These are phyloP conservation scores for Amphiprion percula DNA, from an alignment of 2,113 vertebrate genomes.

Conservation along the genomic window DNA sequence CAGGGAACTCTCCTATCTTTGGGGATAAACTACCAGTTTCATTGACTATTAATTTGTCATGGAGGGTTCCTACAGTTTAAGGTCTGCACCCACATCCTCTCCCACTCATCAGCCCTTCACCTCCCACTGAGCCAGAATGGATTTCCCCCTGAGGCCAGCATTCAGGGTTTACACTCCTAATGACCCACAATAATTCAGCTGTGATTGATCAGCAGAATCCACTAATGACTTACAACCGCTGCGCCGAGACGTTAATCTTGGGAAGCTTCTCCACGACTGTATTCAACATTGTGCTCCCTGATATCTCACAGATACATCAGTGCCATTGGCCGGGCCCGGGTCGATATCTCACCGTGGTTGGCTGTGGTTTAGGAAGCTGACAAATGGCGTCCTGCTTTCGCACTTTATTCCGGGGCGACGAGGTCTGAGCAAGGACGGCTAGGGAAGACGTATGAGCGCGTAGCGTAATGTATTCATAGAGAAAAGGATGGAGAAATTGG, in stretches of 20 bases:
- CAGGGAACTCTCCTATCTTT: constrained; percentile 6
- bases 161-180: constrained; percentile 66
- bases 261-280: not conserved
- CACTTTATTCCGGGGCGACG: constrained; percentile 18
- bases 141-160: constrained; percentile 48
- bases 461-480: constrained; percentile 71
- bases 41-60: constrained; percentile 37
- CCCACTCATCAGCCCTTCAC: constrained; percentile 35
- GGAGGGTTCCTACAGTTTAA: not conserved
- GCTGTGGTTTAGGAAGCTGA: constrained; percentile 19
- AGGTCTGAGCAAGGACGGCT: constrained; percentile 28
- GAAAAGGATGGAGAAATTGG: constrained; percentile 60
- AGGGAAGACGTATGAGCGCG: constrained; percentile 54
- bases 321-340: not conserved
- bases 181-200: constrained; percentile 62
- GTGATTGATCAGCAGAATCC: constrained; percentile 65
- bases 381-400: constrained; percentile 22
- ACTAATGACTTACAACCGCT: constrained; percentile 53
- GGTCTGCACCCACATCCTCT: not conserved
- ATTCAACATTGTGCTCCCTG: constrained; percentile 19
- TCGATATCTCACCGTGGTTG: constrained; percentile 6
- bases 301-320: constrained; percentile 38
- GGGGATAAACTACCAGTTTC: constrained; percentile 28
- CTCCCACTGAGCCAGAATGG: constrained; percentile 44
- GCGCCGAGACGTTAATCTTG: constrained; percentile 20